A percentile compares a stretch with the other conserved stretches of the same genome.
Evolutionary conservation across 2,797 vertebrate species (phyloP).

Genomic region (Ptychobarbus kaznakovi): DNA sequence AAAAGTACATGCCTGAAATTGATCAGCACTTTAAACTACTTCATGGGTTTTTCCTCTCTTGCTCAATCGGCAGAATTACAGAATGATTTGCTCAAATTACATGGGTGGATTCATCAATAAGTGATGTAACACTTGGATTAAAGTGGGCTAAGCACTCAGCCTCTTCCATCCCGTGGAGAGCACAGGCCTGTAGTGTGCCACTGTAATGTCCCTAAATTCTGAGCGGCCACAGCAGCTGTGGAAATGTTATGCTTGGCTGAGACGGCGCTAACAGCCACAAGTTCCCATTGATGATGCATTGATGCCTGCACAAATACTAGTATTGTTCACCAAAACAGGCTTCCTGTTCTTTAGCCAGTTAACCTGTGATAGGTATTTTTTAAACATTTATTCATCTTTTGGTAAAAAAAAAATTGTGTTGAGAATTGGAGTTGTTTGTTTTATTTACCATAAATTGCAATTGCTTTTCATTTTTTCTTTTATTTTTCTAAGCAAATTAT

Average conservation of each 20-base stretch:
- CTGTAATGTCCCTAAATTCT: constrained; percentile 17
- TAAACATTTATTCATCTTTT: not conserved
- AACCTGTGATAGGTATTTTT: not conserved
- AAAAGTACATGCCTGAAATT: not conserved
- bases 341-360: not conserved
- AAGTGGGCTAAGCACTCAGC: constrained; percentile 25
- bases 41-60: constrained; percentile 23
- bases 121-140: constrained; percentile 48
- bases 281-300: constrained; percentile 59
- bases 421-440: no score
- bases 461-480: no score
- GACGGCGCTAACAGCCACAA: constrained; percentile 55
- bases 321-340: constrained; percentile 18
- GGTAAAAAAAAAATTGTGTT: no score
- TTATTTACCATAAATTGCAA: no score
- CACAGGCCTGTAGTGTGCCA: constrained; percentile 17
- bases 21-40: constrained; percentile 10
- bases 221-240: constrained; percentile 64
- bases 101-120: constrained; percentile 34
- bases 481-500: not conserved
- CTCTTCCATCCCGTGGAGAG: constrained; percentile 7
- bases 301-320: constrained; percentile 48
- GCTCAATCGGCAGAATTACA: constrained; percentile 12
- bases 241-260: constrained; percentile 66
- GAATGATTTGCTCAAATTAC: constrained; percentile 26